These are phyloP conservation scores for Columba janthina DNA, from an alignment of 2,113 vertebrate species.

Conservation along the genomic window DNA sequence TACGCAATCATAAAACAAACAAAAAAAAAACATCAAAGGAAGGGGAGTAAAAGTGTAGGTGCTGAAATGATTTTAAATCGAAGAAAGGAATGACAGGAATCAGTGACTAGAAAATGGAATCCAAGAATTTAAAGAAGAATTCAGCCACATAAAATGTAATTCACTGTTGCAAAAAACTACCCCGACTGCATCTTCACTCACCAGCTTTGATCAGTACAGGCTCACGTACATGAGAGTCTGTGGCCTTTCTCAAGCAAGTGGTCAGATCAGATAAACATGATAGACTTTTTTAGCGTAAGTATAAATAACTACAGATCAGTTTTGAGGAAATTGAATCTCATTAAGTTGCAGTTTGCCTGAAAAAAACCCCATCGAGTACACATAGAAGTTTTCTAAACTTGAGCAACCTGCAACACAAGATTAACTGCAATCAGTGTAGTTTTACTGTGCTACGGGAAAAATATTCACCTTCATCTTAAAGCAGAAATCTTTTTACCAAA, in stretches of 20 bases:
- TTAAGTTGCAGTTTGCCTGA: background rate
- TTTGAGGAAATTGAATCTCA: background rate
- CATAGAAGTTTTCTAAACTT: background rate
- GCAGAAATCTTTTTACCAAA: background rate
- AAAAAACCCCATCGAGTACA: background rate
- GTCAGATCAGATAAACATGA: background rate
- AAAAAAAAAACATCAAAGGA: background rate
- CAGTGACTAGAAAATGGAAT: background rate
- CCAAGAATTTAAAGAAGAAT: background rate
- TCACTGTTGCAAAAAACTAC: background rate
- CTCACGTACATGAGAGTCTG: background rate
- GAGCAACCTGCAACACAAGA: background rate
- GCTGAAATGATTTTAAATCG: background rate
- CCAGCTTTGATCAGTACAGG: background rate
- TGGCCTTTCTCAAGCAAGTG: background rate
- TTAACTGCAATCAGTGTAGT: background rate
- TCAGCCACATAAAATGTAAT: background rate
- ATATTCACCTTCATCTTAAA: background rate
- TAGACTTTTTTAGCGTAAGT: background rate
- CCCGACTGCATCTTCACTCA: background rate
- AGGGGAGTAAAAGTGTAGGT: background rate
- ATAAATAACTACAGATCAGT: background rate
- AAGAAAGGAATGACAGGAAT: background rate
- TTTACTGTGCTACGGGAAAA: background rate
- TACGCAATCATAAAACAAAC: background rate